phyloP scores from a whole-genome alignment of 1,140 invertebrate species.

The Parasteatoda tepidariorum region DNA sequence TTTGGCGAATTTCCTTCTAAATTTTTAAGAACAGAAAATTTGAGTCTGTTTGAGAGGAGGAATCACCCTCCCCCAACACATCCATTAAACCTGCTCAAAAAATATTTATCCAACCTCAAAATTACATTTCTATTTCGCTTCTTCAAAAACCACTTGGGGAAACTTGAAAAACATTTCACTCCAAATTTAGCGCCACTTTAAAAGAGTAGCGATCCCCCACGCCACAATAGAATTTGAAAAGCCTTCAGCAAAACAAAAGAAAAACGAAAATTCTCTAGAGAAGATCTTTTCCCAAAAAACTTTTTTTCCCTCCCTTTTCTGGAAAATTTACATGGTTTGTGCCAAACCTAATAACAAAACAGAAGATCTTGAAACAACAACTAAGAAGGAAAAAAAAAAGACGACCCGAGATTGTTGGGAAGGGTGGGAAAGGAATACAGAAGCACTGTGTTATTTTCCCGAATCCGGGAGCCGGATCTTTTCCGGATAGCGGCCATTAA shows the following conservation, averaged over 20 bases:
- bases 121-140: neutral
- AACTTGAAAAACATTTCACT: conserved; percentile 59
- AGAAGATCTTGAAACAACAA: conserved; percentile 7
- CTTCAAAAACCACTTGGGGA: conserved; percentile 29
- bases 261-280: neutral
- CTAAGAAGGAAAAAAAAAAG: neutral
- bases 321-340: conserved; percentile 47
- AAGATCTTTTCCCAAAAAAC: neutral
- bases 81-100: neutral
- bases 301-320: neutral
- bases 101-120: neutral
- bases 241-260: neutral
- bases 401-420: neutral
- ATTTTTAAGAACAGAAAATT: no score
- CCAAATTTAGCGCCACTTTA: conserved; percentile 51
- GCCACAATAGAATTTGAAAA: neutral
- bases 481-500: conserved; percentile 49
- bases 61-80: no score
- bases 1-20: no score
- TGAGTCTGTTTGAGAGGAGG: no score
- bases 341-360: conserved; percentile 30
- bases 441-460: conserved; percentile 38
- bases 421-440: neutral
- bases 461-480: conserved; percentile 29
- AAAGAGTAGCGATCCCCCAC: neutral